Conservation (phyloP, 2,888 invertebrate species). For the Drosophila flavopinicola region DNA sequence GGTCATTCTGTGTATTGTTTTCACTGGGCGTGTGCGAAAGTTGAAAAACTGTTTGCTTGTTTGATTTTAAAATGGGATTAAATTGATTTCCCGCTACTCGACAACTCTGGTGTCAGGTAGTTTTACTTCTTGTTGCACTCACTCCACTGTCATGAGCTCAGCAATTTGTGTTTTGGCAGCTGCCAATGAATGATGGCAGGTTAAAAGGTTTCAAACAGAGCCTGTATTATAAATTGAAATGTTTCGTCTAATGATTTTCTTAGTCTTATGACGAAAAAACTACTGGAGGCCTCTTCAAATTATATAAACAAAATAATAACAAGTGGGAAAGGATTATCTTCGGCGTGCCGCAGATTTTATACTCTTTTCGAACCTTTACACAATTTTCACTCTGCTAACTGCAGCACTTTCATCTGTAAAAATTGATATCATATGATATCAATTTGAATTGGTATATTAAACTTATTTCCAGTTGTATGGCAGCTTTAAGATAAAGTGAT, state of each 20-base stretch:
- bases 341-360: too few relatives aligned
- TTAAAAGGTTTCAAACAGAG: constrained; percentile 6
- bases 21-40: constrained; percentile 66
- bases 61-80: constrained; percentile 72
- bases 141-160: constrained; percentile 58
- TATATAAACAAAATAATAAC: too few relatives aligned
- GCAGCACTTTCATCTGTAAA: too few relatives aligned
- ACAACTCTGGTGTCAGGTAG: constrained; percentile 38
- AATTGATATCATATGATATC: too few relatives aligned
- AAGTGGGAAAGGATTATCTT: too few relatives aligned
- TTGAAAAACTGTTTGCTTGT: constrained; percentile 42
- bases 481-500: too few relatives aligned
- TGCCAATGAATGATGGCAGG: constrained; percentile 48
- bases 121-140: background rate
- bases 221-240: constrained; percentile 54
- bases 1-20: constrained; percentile 30
- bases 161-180: constrained; percentile 59
- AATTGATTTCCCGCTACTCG: constrained; percentile 77
- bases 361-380: too few relatives aligned
- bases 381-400: too few relatives aligned
- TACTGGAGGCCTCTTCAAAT: constrained; percentile 6
- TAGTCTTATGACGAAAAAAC: constrained; percentile 12
- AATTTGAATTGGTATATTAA: too few relatives aligned
- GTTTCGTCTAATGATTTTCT: constrained; percentile 48
- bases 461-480: too few relatives aligned